phyloP scores from a whole-genome alignment of 2,888 invertebrate species.

The Seira ritae region DNA sequence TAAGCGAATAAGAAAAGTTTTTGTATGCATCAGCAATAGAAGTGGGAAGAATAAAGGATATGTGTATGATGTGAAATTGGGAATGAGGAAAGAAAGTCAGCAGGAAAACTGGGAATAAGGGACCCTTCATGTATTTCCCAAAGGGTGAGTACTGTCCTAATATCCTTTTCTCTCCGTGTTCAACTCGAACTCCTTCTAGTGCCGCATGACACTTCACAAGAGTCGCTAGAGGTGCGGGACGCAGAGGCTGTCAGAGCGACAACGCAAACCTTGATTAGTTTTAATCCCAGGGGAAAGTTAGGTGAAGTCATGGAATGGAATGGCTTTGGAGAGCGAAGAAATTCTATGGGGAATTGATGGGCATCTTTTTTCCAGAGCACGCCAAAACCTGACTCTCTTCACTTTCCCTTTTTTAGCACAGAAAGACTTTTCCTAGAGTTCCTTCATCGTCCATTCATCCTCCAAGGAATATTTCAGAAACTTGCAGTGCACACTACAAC shows the following conservation, averaged over 20 bases:
- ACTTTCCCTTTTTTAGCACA: constrained; percentile 51
- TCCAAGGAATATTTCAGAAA: constrained; percentile 40
- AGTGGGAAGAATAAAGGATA: constrained; percentile 15
- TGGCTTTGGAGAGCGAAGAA: too few relatives aligned
- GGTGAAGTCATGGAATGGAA: constrained; percentile 72
- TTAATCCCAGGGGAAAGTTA: constrained; percentile 70
- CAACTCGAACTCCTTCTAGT: constrained; percentile 29
- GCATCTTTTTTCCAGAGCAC: constrained; percentile 70
- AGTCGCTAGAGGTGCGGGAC: constrained; percentile 73
- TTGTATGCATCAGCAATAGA: constrained; percentile 64
- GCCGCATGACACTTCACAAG: constrained; percentile 73
- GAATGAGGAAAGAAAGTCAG: constrained; percentile 66
- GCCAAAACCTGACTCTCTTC: constrained; percentile 59
- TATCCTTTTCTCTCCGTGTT: constrained; percentile 61
- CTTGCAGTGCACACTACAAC: neutral
- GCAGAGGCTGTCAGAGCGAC: constrained; percentile 74
- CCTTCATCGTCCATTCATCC: constrained; percentile 46
- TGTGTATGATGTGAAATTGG: constrained; percentile 55
- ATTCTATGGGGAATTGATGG: constrained; percentile 74
- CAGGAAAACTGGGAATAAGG: constrained; percentile 65
- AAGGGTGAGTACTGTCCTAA: constrained; percentile 72
- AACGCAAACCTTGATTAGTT: constrained; percentile 74
- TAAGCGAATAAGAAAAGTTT: constrained; percentile 63
- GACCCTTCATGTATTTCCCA: constrained; percentile 73
- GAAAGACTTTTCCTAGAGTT: constrained; percentile 51